phyloP scores from a whole-genome alignment of 2,888 invertebrate species.

The Calephelis perditalis region DNA sequence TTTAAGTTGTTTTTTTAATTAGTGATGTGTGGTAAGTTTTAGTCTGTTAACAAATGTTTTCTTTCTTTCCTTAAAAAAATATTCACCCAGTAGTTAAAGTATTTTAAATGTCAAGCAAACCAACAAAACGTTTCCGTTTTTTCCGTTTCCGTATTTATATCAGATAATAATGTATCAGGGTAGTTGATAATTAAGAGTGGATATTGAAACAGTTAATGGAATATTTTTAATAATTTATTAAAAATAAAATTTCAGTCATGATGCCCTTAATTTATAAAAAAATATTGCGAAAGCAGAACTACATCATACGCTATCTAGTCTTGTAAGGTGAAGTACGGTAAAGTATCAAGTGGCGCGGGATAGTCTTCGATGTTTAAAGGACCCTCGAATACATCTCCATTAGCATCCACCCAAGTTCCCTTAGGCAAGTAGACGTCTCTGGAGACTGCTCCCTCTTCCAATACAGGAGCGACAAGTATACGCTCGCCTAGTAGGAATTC shows the following conservation, averaged over 20 bases:
- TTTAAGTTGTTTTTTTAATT: no score
- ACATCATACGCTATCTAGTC: slow-evolving; percentile 30
- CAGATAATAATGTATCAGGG: no score
- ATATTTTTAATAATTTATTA: background rate
- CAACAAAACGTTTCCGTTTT: no score
- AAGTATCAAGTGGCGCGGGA: slow-evolving; percentile 77
- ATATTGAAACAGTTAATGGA: no score
- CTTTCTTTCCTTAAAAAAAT: no score
- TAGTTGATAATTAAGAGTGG: no score
- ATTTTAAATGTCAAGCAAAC: no score
- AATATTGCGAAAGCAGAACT: background rate
- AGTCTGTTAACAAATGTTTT: no score
- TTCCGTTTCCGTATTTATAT: no score
- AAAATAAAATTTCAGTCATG: background rate
- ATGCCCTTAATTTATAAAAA: background rate
- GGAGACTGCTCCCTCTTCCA: slow-evolving; percentile 74
- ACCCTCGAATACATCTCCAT: slow-evolving; percentile 59
- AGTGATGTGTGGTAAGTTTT: no score
- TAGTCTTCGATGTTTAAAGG: slow-evolving; percentile 78
- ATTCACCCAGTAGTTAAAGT: no score
- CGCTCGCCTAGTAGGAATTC: slow-evolving; percentile 85
- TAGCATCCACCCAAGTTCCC: slow-evolving; percentile 83
- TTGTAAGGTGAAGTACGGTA: slow-evolving; percentile 80
- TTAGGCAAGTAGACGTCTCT: slow-evolving; percentile 85
- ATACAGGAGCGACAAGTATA: slow-evolving; percentile 84